Base-by-base conservation (phyloP, 2,797 vertebrate species). In the Peromyscus aztecus region DNA sequence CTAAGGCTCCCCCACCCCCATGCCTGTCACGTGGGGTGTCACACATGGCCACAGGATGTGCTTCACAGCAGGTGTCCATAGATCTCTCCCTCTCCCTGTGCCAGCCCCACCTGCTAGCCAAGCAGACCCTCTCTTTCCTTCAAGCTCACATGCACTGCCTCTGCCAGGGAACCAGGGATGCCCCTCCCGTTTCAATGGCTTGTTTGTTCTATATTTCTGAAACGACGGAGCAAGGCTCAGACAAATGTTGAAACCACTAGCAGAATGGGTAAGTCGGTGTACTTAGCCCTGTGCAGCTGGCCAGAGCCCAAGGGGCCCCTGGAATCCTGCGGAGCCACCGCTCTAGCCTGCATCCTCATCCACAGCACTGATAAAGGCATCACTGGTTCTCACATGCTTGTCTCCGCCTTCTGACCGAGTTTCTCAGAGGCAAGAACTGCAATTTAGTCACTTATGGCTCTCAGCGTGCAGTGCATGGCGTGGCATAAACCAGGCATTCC, bases 291-390 rank as follows among this genome's bases (percentile, higher is more conserved):
- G 0, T 37, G 13, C 17, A 8, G 12, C 27, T 17, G 34, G 34
- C 3, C 6, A 19, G 81, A 12, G 40, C 63, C 34, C 29, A 2
- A n/a, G 0, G 4, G 73, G 43, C 2, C 2, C 91, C 86, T 8
- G 0, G 46, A 16, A 52, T 67, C 75, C 4, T 6, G 37, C 34
- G 0, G 0, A 2, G 31, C 61, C 52, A 0, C 0, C 3, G 10
- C 3, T 52, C 31, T 11, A 27, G 24, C 0, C 3, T 1, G 46
- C 9, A 2, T 6, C 69, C 61, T 55, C 23, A n/a, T 87, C 92
- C 37, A 49, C 59, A 11, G 0, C 43, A 55, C 29, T 12, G 49
- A 57, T 52, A 19, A 75, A 78, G 24, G 12, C 61, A 19, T 82
- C 55, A 4, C 59, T 29, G 24, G 8, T 37, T 43, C 37, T 81